Evolutionary conservation across 2,888 invertebrate genomes (phyloP), one percentile per base, ranked within the genome.

Genomic region (Dasypogon diadema): DNA sequence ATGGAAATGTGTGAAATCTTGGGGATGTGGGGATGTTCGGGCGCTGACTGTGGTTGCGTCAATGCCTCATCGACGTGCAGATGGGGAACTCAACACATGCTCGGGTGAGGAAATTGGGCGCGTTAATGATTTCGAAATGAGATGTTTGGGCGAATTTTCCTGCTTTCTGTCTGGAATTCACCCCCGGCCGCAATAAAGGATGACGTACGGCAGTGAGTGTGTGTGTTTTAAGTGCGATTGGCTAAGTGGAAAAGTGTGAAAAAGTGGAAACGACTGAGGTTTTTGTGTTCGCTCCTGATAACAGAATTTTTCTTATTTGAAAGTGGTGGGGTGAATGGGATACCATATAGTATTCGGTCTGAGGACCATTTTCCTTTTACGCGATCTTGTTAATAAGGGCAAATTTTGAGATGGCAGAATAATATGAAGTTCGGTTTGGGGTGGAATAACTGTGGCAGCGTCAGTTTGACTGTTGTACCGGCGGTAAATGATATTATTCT

Each of bases 71-170:
- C 48, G 37, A 77, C 68, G 76, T 77, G 75, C 14, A 76, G 77
- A 76, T 77, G 76, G 77, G 72, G 65, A 68, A 75, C 74, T 78
- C 78, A 78, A 78, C 78, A 78, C 78, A 78, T 78, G 78, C 77
- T 78, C 58, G 56, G 74, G 75, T 74, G 77, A 65, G 74, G 75
- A 78, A 78, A 78, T 78, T 77, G 76, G 55, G 75, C 76, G 75
- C 77, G 78, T 77, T 78, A 78, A 78, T 78, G 78, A 77, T 78
- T 78, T 78, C 48, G 72, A 74, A 78, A 78, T 75, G 75, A 75
- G 65, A 75, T 77, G 24, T 70, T 58, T 48, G 48, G 30, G 18
- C 10, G 58, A 56, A 73, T 37, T 73, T 73, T 56, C 37, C 42
- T 34, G 56, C 26, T 73, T 56, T 56, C 54, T 56, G 26, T 48